Evolutionary conservation across 1,140 invertebrate species (phyloP).

Genomic region (Araneus ventricosus): DNA sequence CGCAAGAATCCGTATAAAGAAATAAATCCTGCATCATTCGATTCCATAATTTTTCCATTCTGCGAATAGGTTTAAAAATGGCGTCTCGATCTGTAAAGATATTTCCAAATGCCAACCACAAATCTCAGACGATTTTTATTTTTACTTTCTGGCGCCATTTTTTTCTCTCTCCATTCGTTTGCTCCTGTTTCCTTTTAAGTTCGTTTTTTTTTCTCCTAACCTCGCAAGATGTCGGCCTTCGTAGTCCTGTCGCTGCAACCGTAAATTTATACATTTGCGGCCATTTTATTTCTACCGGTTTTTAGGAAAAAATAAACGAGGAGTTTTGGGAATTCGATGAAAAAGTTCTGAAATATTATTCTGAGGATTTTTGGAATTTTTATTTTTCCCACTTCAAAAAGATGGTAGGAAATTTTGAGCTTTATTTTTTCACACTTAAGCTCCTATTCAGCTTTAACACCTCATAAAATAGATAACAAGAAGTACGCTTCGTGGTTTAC

Average conservation of each 20-base stretch:
- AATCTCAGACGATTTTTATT: constrained; percentile 46
- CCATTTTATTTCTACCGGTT: constrained; percentile 54
- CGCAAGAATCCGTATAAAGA: constrained; percentile 20
- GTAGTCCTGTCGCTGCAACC: constrained; percentile 8
- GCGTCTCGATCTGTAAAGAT: constrained; percentile 68
- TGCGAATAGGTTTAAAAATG: constrained; percentile 72
- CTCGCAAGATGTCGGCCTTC: constrained; percentile 56
- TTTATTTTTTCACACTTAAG: constrained; percentile 30
- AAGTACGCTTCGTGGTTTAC: neutral
- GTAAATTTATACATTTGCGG: constrained; percentile 71
- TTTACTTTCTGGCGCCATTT: constrained; percentile 34
- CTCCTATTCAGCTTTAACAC: constrained; percentile 30
- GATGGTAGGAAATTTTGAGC: constrained; percentile 29
- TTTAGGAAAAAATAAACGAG: constrained; percentile 41
- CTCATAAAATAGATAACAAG: constrained; percentile 34
- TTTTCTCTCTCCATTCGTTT: neutral
- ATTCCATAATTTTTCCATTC: constrained; percentile 73
- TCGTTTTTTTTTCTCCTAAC: neutral
- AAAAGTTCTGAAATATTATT: constrained; percentile 56
- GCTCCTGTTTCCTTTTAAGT: constrained; percentile 1
- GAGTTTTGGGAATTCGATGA: constrained; percentile 54
- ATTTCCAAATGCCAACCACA: constrained; percentile 68
- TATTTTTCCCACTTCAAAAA: constrained; percentile 23
- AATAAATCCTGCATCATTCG: constrained; percentile 66
- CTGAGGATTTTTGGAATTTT: neutral